Evolutionary conservation across 2,113 vertebrate species (phyloP), one percentile per base, ranked within the genome.

Genomic region (Sander vitreus): DNA sequence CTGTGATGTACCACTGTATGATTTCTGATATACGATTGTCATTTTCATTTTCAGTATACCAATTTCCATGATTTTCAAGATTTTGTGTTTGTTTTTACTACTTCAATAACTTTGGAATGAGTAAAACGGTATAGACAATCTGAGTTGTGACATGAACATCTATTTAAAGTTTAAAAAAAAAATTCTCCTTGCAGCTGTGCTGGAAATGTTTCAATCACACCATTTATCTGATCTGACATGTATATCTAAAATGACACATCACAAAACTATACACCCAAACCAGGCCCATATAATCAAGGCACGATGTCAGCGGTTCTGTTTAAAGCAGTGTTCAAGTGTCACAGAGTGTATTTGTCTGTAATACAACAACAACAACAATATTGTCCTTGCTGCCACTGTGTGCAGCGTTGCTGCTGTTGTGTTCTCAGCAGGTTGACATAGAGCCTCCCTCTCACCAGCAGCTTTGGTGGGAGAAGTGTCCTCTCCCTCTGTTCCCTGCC

Each of bases 401-500:
- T 50, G 53, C 66, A 18, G 66, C 51, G 84, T 43, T 55, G 72
- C 33, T 62, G 68, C 30, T 36, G 63, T 14, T 33, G 57, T 57
- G 39, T 68, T 68, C 74, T 59, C 83, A 53, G 73, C 30, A 60
- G 4, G 64, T 51, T 10, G 54, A 67, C 81, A 77, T 45, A 73
- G 82, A 82, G 59, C 59, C 74, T 84, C 90, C 68, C 67, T 88
- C 94, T 93, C 92, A 93, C 91, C 92, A 53, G 79, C 85, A 89
- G 92, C 78, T 80, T 85, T 77, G 71, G 72, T n/a, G 80, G 86
- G 81, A 88, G 85, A 89, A 9, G 88, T 71, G 59, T 90, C 80
- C 83, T 90, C 95, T 5, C 93, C 93, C 7, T 95, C 91, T 5
- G 93, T 90, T 11, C 88, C 83, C 14, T 94, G 92, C 3, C 95